phyloP scores from a whole-genome alignment of 2,888 invertebrate species.

The Drosophila incognita region DNA sequence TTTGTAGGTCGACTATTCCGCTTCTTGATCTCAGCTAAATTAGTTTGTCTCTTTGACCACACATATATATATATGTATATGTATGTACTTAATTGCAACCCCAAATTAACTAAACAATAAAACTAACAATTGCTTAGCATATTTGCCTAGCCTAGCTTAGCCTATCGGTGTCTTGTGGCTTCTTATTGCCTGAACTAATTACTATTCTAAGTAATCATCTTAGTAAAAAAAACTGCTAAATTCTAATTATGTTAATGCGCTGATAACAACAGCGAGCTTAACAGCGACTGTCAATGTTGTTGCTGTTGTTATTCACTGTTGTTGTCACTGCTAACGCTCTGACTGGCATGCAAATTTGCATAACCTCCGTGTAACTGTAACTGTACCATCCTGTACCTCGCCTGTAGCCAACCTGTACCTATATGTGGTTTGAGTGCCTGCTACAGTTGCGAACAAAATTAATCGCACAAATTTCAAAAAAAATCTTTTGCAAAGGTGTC shows the following conservation, averaged over 20 bases:
- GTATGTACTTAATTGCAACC: conserved; percentile 64
- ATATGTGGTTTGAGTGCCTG: conserved; percentile 5
- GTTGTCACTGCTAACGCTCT: conserved; percentile 14
- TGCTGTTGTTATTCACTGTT: conserved; percentile 14
- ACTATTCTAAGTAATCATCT: conserved; percentile 45
- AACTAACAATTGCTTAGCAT: conserved; percentile 52
- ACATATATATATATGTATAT: conserved; percentile 16
- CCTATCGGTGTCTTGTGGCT: conserved; percentile 47
- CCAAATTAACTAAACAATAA: conserved; percentile 49
- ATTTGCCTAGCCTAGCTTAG: conserved; percentile 35
- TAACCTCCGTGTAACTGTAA: conserved; percentile 31
- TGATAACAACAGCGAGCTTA: not conserved
- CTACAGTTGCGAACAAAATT: not conserved
- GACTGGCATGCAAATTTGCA: conserved; percentile 66
- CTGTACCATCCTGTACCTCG: not conserved
- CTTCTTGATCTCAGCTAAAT: conserved; percentile 35
- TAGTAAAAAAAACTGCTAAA: conserved; percentile 54
- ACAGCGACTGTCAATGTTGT: conserved; percentile 7
- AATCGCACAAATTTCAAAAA: not conserved
- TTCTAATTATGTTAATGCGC: conserved; percentile 49
- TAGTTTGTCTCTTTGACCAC: conserved; percentile 40
- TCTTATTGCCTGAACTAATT: conserved; percentile 35
- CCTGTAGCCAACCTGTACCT: conserved; percentile 5
- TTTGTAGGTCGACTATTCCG: not conserved
- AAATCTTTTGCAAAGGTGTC: not conserved